phyloP scores from a whole-genome alignment of 2,888 invertebrate genomes.

The Bedellia somnulentella region DNA sequence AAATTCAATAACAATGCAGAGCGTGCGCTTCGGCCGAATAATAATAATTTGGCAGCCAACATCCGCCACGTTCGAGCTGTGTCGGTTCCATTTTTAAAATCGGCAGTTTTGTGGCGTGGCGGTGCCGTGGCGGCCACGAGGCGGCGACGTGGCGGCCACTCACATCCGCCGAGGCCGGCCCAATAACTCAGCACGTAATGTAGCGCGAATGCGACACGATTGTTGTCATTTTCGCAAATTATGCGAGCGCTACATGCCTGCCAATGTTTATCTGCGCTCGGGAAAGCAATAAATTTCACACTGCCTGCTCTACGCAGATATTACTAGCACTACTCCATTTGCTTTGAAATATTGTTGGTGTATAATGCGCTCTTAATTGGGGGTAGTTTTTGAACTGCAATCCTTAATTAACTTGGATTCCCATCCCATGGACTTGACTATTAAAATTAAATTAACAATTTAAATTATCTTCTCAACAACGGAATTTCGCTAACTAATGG shows the following conservation, averaged over 20 bases:
- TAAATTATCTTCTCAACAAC: too few relatives aligned
- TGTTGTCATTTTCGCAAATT: slow-evolving; percentile 55
- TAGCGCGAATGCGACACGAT: slow-evolving; percentile 44
- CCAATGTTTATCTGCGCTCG: slow-evolving; percentile 46
- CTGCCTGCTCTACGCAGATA: slow-evolving; percentile 26
- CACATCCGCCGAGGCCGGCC: slow-evolving; percentile 18
- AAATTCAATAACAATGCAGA: slow-evolving; percentile 51
- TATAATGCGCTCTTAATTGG: slow-evolving; percentile 4
- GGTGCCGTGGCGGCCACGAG: too few relatives aligned
- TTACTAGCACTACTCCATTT: slow-evolving; percentile 22
- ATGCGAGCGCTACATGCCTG: slow-evolving; percentile 43
- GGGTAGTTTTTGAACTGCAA: neutral
- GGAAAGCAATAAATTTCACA: slow-evolving; percentile 43
- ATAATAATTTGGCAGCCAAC: slow-evolving; percentile 54
- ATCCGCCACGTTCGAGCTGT: slow-evolving; percentile 49
- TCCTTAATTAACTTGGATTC: too few relatives aligned
- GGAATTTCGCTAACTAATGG: too few relatives aligned
- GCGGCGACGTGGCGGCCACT: too few relatives aligned
- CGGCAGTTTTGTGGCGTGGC: slow-evolving; percentile 39
- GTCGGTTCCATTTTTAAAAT: slow-evolving; percentile 57
- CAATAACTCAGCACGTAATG: slow-evolving; percentile 39
- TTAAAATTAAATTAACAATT: too few relatives aligned
- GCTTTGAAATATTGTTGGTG: slow-evolving; percentile 11
- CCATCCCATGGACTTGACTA: too few relatives aligned
- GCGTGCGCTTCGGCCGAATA: slow-evolving; percentile 35